These are phyloP conservation scores for Ornithorhynchus anatinus DNA, from an alignment of 2,113 vertebrate genomes.

Conservation along the genomic window DNA sequence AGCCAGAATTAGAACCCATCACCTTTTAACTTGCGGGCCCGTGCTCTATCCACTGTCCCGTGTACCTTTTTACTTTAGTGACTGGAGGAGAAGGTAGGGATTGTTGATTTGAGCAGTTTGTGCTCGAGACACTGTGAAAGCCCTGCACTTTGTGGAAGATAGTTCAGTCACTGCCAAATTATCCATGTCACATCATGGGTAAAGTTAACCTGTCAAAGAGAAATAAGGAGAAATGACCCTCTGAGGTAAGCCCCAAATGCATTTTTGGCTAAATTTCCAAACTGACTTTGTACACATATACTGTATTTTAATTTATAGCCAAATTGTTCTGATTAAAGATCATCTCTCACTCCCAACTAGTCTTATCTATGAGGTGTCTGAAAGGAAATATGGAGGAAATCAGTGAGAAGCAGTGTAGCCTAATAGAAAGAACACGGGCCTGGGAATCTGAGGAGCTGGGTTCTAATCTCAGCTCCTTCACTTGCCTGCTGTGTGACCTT, in stretches of 20 bases:
- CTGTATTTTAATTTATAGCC: slow-evolving; percentile 40
- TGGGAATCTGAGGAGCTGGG: not conserved
- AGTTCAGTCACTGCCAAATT: not conserved
- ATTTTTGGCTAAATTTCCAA: slow-evolving; percentile 19
- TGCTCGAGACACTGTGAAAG: not conserved
- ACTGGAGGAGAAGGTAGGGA: not conserved
- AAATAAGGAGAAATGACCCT: not conserved
- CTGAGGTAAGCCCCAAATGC: not conserved
- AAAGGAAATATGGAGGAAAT: not conserved
- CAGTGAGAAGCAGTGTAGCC: not conserved
- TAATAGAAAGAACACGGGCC: not conserved
- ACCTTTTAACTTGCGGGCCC: too few relatives aligned
- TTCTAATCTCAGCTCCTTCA: not conserved
- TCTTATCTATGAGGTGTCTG: not conserved
- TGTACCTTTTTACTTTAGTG: not conserved
- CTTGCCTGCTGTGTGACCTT: too few relatives aligned
- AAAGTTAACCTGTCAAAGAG: not conserved
- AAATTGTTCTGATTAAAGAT: slow-evolving; percentile 3
- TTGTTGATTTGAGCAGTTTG: not conserved
- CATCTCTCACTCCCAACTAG: slow-evolving; percentile 20
- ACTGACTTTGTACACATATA: slow-evolving; percentile 20
- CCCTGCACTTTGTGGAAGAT: not conserved
- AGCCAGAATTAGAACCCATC: too few relatives aligned
- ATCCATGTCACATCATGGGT: not conserved
- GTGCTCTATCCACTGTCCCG: not conserved